Evolutionary conservation across 2,113 vertebrate species (phyloP).

Genomic region (Cettia cetti): DNA sequence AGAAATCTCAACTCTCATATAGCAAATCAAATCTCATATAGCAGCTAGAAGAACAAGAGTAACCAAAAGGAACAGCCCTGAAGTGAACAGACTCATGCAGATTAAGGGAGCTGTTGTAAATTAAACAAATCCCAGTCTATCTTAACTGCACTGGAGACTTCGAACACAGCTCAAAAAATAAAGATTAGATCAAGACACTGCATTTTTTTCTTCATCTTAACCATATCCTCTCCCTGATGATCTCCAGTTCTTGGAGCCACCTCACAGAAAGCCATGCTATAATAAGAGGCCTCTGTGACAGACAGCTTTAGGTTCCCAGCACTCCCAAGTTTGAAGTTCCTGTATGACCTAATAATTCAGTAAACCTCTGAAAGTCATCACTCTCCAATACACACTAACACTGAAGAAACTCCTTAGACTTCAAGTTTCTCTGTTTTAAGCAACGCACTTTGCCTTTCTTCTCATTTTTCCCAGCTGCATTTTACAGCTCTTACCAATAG

Average conservation of each 20-base stretch:
- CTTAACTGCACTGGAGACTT: background rate
- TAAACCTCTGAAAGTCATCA: background rate
- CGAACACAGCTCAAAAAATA: background rate
- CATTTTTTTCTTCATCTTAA: background rate
- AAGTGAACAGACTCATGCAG: background rate
- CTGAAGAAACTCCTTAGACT: background rate
- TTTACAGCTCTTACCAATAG: background rate
- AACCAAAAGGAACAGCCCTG: background rate
- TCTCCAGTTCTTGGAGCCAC: background rate
- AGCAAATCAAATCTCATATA: background rate
- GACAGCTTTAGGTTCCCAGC: background rate
- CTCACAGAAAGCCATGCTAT: background rate
- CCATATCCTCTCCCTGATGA: background rate
- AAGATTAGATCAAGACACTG: background rate
- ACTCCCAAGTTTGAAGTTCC: background rate
- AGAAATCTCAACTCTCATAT: background rate
- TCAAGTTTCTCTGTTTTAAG: background rate
- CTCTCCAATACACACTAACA: background rate
- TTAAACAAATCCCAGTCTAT: background rate
- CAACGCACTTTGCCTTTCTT: background rate
- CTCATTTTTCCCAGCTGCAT: background rate
- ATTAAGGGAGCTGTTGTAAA: background rate
- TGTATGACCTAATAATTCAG: background rate
- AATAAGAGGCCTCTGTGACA: background rate
- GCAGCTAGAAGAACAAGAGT: background rate